phyloP scores from a whole-genome alignment of 2,113 vertebrate species.

The Urocynchramus pylzowi region DNA sequence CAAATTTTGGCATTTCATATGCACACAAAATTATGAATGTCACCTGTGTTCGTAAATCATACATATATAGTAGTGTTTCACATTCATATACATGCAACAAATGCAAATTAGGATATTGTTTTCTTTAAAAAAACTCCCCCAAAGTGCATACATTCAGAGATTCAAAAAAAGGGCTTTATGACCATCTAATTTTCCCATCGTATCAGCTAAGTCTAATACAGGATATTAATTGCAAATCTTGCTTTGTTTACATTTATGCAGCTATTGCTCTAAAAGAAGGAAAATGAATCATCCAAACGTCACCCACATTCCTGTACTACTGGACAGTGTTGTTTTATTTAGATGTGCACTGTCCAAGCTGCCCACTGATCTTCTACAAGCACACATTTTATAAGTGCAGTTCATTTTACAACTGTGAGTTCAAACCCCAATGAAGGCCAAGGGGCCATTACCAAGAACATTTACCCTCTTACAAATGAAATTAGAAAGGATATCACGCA shows the following conservation, averaged over 20 bases:
- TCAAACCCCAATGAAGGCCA: not conserved
- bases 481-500: not conserved
- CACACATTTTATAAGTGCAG: not conserved
- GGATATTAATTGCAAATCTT: not conserved
- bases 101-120: not conserved
- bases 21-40: not conserved
- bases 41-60: accelerated
- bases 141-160: accelerated
- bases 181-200: not conserved
- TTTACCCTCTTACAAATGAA: not conserved
- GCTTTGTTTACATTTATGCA: not conserved
- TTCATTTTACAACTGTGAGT: not conserved
- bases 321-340: not conserved
- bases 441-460: not conserved
- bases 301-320: not conserved
- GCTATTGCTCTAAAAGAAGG: not conserved
- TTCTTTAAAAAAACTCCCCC: not conserved
- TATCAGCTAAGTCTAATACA: not conserved
- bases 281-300: not conserved
- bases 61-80: not conserved
- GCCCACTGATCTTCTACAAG: not conserved
- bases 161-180: not conserved
- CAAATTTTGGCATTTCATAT: not conserved
- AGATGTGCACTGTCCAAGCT: not conserved
- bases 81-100: not conserved